Evolutionary conservation across 2,113 vertebrate genomes (phyloP), one percentile per base, ranked within the genome.

Genomic region (Hipposideros armiger): DNA sequence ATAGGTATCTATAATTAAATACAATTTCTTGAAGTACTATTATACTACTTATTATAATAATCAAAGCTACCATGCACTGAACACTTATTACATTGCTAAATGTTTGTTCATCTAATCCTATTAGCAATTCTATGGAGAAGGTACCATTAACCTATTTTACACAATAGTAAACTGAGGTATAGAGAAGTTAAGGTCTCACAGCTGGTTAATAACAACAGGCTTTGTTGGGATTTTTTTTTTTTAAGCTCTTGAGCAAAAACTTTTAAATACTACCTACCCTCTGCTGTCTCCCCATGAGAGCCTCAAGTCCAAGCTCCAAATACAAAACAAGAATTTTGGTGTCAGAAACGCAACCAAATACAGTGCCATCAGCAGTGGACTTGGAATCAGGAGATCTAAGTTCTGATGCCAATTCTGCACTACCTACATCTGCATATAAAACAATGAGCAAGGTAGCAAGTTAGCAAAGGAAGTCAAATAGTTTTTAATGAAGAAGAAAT

Each of bases 401-500:
- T 62, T 81, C 66, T 50, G 36, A 47, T n/a, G 22, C 7, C 62
- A 73, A 13, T 40, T 93, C 77, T 72, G 11, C 3, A 94, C 62
- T 22, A 74, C 47, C 72, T 36, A 54, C 14, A 58, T 40, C 11
- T 26, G 14, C 2, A 42, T 56, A 7, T 62, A 62, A 60, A 28
- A 94, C 74, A 76, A 11, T 16, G 17, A 42, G 22, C 11, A 77
- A 82, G 40, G 62, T 62, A 82, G 16, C 40, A 82, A 64, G 58
- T 82, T 62, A 82, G 16, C 40, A 83, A 64, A 17, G 17, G 30
- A 56, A 69, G 62, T 78, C 17, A 54, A 78, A 80, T n/a, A n/a
- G 47, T 54, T 78, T 78, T 78, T 78, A 78, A 90, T 78, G n/a
- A 78, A 90, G n/a, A 89, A 90, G 60, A 67, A 67, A 87, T 73